phyloP scores from a whole-genome alignment of 2,113 vertebrate species.

The Naja naja region DNA sequence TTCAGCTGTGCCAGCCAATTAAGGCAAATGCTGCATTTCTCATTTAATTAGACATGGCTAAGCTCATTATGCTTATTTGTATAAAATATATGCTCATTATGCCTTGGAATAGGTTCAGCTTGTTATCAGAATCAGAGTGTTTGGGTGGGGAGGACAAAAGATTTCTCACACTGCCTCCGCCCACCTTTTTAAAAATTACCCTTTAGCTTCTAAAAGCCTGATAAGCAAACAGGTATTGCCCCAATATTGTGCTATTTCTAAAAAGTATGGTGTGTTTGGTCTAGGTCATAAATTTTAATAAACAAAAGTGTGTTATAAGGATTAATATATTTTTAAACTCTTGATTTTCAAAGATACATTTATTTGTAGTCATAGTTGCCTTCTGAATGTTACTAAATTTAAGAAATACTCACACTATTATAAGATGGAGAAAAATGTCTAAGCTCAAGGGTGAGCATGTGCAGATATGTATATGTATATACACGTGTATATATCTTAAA shows the following conservation, averaged over 20 bases:
- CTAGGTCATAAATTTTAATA: neutral
- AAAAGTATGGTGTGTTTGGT: neutral
- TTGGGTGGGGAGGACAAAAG: neutral
- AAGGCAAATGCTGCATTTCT: conserved; percentile 75
- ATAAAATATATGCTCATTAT: conserved; percentile 79
- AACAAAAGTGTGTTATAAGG: neutral
- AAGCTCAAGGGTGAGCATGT: neutral
- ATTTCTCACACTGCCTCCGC: conserved; percentile 61
- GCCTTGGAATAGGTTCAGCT: conserved; percentile 73
- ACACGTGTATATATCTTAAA: neutral
- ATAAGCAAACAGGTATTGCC: conserved; percentile 9
- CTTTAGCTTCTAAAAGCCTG: conserved; percentile 44
- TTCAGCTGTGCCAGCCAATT: conserved; percentile 74
- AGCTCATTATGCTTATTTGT: conserved; percentile 73
- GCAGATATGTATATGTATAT: neutral
- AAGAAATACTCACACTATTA: conserved; percentile 21
- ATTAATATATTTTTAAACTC: conserved; percentile 30
- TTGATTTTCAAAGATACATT: neutral
- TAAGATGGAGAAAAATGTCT: neutral
- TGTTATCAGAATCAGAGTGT: conserved; percentile 68
- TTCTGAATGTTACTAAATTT: neutral
- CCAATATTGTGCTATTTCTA: conserved; percentile 17
- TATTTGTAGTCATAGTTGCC: neutral
- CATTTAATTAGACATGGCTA: conserved; percentile 76
- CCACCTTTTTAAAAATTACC: conserved; percentile 18